Conservation (phyloP, 2,888 invertebrate genomes). For the Cephalotes varians region DNA sequence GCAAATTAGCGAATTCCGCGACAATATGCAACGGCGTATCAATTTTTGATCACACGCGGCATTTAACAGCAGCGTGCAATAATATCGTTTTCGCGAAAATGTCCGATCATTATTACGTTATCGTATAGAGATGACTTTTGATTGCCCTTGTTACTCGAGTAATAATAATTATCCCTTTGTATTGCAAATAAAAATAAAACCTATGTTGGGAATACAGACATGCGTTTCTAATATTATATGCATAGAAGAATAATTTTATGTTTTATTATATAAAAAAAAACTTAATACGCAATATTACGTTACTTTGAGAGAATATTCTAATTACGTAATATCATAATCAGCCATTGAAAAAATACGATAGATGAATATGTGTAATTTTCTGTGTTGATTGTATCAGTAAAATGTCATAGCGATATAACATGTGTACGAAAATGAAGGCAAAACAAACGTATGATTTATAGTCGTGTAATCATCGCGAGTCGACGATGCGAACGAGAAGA, state of each 20-base stretch:
- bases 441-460: slow-evolving; percentile 49
- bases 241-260: slow-evolving; percentile 6
- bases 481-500: slow-evolving; percentile 11
- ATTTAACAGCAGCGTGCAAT: slow-evolving; percentile 40
- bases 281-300: background rate
- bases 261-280: background rate
- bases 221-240: background rate
- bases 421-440: slow-evolving; percentile 31
- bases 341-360: slow-evolving; percentile 20
- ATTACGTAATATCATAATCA: slow-evolving; percentile 4
- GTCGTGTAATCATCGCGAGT: slow-evolving; percentile 46
- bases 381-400: slow-evolving; percentile 30
- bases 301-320: background rate
- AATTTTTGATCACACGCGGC: slow-evolving; percentile 46
- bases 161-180: slow-evolving; percentile 31
- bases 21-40: slow-evolving; percentile 40
- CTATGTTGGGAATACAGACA: background rate
- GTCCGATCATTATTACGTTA: slow-evolving; percentile 37
- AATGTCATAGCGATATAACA: slow-evolving; percentile 24
- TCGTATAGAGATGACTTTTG: slow-evolving; percentile 44
- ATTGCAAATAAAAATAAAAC: slow-evolving; percentile 14
- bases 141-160: slow-evolving; percentile 27
- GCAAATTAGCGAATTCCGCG: slow-evolving; percentile 45
- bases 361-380: slow-evolving; percentile 17
- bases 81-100: slow-evolving; percentile 50